Evolutionary conservation across 2,888 invertebrate genomes (phyloP), one percentile per base, ranked within the genome.

Genomic region (Dyspetes luteomarginatus): DNA sequence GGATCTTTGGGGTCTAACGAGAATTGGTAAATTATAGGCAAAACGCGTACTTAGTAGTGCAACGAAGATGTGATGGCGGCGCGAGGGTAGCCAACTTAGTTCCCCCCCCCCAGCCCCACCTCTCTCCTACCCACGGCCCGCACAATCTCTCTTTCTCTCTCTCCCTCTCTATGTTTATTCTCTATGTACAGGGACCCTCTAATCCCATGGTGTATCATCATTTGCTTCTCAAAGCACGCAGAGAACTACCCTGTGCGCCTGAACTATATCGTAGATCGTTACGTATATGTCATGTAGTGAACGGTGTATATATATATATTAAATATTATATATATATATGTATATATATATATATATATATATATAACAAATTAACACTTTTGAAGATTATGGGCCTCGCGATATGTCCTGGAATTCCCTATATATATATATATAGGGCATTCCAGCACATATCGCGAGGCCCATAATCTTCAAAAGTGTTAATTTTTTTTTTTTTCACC

Each of bases 211-310:
- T 60, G 55, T 52, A 65, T 58, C 58, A 50, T 75, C 64, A 67
- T 80, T 75, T 58, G 75, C 60, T 50, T 75, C 75, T 71, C 80
- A 62, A 75, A 75, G 71, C 45, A 48, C 52, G 17, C 19, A 30
- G 45, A 52, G 41, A 24, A 67, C 62, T 43, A 58, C 7, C 62
- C 36, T 15, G 45, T 75, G n/a, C 26, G 17, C 41, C 52, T 50
- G 7, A 43, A 58, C 52, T 26, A 9, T 60, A 62, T 55, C 12
- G 7, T 12, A 15, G 30, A 30, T 55, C 64, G 48, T 52, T 75
- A 65, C 9, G 52, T 58, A 64, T 36, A 36, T 36, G 9, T n/a
- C n/a, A n/a, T n/a, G n/a, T 36, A 7, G 12, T 2, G 7, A 36
- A 36, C 0, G 12, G 5, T 36, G 12, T 12, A 36, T 36, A 36